These are phyloP conservation scores for Catonia carolina DNA, from an alignment of 2,888 invertebrate genomes.

Conservation along the genomic window DNA sequence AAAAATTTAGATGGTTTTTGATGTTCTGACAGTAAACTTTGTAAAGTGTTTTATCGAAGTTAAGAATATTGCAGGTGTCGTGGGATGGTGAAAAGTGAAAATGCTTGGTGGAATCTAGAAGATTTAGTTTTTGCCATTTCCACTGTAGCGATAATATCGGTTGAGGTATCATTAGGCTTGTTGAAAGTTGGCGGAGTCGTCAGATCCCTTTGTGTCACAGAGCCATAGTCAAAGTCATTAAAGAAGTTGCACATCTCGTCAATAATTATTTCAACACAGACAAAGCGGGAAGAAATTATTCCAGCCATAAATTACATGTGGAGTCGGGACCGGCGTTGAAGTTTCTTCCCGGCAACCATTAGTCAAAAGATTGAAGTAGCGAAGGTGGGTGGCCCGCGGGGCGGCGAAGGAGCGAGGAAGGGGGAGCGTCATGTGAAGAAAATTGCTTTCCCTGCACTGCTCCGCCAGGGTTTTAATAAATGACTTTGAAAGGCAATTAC, in stretches of 20 bases:
- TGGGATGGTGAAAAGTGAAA: too few relatives aligned
- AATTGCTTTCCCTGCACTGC: conserved; percentile 25
- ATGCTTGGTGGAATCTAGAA: too few relatives aligned
- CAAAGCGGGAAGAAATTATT: conserved; percentile 28
- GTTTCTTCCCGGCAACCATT: conserved; percentile 24
- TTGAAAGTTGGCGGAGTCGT: conserved; percentile 6
- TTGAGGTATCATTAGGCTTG: conserved; percentile 9
- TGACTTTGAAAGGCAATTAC: conserved; percentile 30
- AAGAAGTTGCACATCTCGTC: conserved; percentile 21
- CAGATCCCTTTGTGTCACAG: conserved; percentile 14
- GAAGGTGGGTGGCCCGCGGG: conserved; percentile 13
- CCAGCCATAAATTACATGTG: conserved; percentile 26
- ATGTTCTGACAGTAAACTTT: too few relatives aligned
- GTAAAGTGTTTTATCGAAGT: too few relatives aligned
- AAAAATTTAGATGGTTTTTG: too few relatives aligned
- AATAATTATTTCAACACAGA: conserved; percentile 27
- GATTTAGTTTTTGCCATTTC: too few relatives aligned
- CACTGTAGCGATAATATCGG: too few relatives aligned
- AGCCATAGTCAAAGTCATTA: conserved; percentile 16
- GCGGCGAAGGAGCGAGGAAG: conserved; percentile 12
- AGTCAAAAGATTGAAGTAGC: conserved; percentile 27
- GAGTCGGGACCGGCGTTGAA: conserved; percentile 21
- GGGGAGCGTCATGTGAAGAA: conserved; percentile 27
- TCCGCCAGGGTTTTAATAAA: conserved; percentile 32
- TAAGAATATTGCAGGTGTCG: too few relatives aligned